A percentile compares a stretch with the other conserved stretches of the same genome.
These are phyloP conservation scores for Lophotis ruficrista DNA, from an alignment of 2,113 vertebrate genomes.

Conservation along the genomic window DNA sequence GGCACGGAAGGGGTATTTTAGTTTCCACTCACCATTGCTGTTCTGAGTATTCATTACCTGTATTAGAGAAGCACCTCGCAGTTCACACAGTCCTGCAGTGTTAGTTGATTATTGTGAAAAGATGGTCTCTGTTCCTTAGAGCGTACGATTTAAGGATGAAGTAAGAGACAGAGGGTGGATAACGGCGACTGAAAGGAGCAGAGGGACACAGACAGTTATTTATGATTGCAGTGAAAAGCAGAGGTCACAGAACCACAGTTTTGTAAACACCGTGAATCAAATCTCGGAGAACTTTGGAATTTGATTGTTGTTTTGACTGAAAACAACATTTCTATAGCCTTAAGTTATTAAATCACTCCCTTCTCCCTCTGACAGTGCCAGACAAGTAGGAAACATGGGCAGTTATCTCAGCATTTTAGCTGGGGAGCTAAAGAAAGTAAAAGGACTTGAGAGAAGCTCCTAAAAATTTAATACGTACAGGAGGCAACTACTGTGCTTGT, in stretches of 20 bases:
- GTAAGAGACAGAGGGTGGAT: neutral
- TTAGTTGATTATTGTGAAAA: neutral
- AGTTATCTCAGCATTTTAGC: neutral
- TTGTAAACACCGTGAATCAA: slow-evolving; percentile 40
- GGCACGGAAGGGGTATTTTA: neutral
- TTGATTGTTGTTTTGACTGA: slow-evolving; percentile 6
- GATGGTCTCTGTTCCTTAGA: neutral
- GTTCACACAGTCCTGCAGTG: neutral
- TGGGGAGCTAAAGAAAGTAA: neutral
- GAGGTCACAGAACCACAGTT: slow-evolving; percentile 11
- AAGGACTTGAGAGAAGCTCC: neutral
- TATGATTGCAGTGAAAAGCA: slow-evolving; percentile 3
- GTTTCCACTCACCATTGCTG: neutral
- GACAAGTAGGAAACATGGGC: neutral
- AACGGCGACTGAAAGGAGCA: neutral
- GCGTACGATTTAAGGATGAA: neutral
- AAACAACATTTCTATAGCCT: slow-evolving; percentile 1
- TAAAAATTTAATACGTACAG: neutral
- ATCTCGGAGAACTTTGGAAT: slow-evolving; percentile 26
- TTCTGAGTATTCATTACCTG: neutral
- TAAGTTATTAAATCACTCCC: slow-evolving; percentile 13
- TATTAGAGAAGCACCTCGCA: neutral
- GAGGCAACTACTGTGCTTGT: neutral
- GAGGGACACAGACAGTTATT: neutral
- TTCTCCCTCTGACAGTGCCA: neutral